Evolutionary conservation across 2,888 invertebrate genomes (phyloP), one percentile per base, ranked within the genome.

Genomic region (Trichopoda pennipes): DNA sequence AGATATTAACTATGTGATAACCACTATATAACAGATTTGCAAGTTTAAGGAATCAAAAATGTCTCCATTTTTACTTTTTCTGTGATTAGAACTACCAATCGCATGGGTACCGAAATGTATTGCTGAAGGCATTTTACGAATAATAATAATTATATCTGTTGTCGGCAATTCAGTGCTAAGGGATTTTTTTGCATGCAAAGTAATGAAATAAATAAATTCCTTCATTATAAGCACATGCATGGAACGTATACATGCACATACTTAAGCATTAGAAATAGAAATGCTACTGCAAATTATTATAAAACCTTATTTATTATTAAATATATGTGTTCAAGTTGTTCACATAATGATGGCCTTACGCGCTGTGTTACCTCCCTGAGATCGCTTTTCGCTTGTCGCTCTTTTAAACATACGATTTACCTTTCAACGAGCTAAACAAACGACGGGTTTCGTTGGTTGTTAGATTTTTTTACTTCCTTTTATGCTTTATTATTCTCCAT

Each of bases 21-120:
- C 28, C 28, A 28, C 28, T 7, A 49, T 17, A 10, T 49, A 8
- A 4, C 47, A 19, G 8, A 49, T 4, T 28, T 28, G 44, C 12
- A 32, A 49, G 12, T 21, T 35, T 66, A 58, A 32, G 60, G 28
- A 28, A 75, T 28, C n/a, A 73, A 60, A 61, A 69, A 42, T 58
- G 55, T 79, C 82, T 80, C 77, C 80, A 83, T 80, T 83, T 80
- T 77, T 69, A 38, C 2, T 44, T 44, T 44, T 44, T 44, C 17
- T 23, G 47, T 53, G 21, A 70, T 74, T 64, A 66, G 63, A 80
- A 76, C 82, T 75, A 80, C 84, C 84, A 84, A 84, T 84, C 70
- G 77, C 69, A 70, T 60, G 35, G 77, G 80, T 74, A 79, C 76
- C 64, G 76, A 64, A 77, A 64, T 69, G n/a, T 44, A 21, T 58